Base-by-base conservation (phyloP, 2,888 invertebrate genomes). In the Synanthedon andrenaeformis region DNA sequence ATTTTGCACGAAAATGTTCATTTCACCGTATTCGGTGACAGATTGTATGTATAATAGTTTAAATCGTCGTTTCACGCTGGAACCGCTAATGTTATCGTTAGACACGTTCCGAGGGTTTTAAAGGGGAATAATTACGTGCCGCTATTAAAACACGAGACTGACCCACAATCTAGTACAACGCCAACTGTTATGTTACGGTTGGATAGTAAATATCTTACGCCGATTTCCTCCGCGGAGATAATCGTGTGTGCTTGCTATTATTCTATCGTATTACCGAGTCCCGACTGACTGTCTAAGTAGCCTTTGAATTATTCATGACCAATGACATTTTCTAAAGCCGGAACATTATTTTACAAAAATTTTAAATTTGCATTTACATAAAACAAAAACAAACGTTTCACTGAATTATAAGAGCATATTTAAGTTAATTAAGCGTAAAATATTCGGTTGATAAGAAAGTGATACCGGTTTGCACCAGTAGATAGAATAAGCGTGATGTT, bases 1-100 rank as follows among this genome's bases (percentile, higher is more conserved):
- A 88, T 88, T 85, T 86, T 85, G 76, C 66, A 69, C 60, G 67
- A 86, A 86, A 86, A 85, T 82, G 83, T 70, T 78, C 85, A 86
- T 85, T 84, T 85, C 86, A 82, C 73, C 82, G 71, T 28, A 5
- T 23, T 23, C 51, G 28, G 13, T 42, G 42, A n/a, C 42, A n/a
- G n/a, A 42, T 6, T 45, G n/a, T 45, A 45, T 6, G 45, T 11
- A 19, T n/a, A 49, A 3, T 23, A 41, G 45, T 14, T 45, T n/a
- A 45, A 45, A 11, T 13, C 13, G 45, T 45, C 14, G 45, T 45
- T 4, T 45, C 2, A 45, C 45, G 3, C 45, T 45, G 45, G 64
- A 63, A 59, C 64, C 64, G 62, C 61, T 65, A 65, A 64, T 61
- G 56, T 58, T 65, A 69, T 65, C 63, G 69, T 69, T 69, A 69